Evolutionary conservation across 2,888 invertebrate species (phyloP).

Genomic region (Toxonevra muliebris): DNA sequence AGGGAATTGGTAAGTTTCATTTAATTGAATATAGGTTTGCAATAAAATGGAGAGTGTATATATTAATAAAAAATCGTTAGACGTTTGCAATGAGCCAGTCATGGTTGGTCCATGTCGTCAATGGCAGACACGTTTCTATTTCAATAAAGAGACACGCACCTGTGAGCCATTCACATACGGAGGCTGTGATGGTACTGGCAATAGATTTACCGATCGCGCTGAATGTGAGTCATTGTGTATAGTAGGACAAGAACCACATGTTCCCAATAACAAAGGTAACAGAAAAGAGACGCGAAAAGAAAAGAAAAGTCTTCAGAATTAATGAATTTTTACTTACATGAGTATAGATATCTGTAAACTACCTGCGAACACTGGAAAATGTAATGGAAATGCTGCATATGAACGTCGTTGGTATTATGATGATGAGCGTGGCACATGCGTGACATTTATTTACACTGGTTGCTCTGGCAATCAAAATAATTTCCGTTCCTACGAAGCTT

Average conservation of each 20-base stretch:
- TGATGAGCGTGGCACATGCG: constrained; percentile 74
- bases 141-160: constrained; percentile 69
- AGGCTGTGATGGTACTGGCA: constrained; percentile 86
- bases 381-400: constrained; percentile 60
- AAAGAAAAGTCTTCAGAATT: no score
- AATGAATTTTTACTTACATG: constrained; percentile 45
- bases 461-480: constrained; percentile 89
- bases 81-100: constrained; percentile 75
- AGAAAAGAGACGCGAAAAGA: neutral
- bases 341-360: constrained; percentile 72
- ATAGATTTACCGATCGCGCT: constrained; percentile 78
- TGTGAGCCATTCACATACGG: constrained; percentile 81
- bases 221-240: constrained; percentile 81
- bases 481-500: constrained; percentile 79
- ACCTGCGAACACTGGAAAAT: constrained; percentile 72
- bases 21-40: neutral
- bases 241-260: constrained; percentile 68
- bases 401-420: constrained; percentile 79
- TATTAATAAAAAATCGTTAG: constrained; percentile 62
- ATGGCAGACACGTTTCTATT: constrained; percentile 72
- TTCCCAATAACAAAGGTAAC: constrained; percentile 55
- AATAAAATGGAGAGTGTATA: neutral
- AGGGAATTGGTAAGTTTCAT: constrained; percentile 71
- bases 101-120: constrained; percentile 79
- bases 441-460: constrained; percentile 84